Conservation (phyloP, 2,113 vertebrate genomes). For the Oncorhynchus masou region DNA sequence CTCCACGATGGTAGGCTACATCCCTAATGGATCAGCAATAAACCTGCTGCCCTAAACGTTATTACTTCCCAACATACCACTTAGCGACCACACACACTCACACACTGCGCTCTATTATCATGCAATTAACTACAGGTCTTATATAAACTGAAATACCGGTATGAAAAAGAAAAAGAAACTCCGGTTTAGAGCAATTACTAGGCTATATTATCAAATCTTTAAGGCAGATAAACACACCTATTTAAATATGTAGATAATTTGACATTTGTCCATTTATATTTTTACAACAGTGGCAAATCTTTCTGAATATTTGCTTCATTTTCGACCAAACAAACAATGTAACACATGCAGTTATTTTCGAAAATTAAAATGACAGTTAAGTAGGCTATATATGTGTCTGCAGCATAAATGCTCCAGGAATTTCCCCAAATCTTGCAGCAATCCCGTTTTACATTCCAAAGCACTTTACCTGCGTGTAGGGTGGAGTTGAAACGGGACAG, state of each 20-base stretch:
- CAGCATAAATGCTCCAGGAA: conserved; percentile 62
- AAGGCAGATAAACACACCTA: too few relatives aligned
- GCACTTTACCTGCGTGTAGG: conserved; percentile 65
- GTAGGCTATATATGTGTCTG: conserved; percentile 43
- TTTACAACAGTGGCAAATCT: background rate
- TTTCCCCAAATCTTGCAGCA: conserved; percentile 68
- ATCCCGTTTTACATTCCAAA: conserved; percentile 68
- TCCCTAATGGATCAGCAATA: background rate
- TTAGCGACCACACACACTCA: too few relatives aligned
- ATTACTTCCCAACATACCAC: too few relatives aligned
- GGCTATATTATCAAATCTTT: too few relatives aligned
- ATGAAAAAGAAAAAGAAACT: too few relatives aligned
- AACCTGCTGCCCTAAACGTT: too few relatives aligned
- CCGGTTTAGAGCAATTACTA: too few relatives aligned
- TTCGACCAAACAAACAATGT: background rate
- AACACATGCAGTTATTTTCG: background rate
- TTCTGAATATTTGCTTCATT: background rate
- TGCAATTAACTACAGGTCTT: too few relatives aligned
- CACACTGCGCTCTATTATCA: too few relatives aligned
- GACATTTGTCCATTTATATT: background rate
- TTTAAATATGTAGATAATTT: background rate
- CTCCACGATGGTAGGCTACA: background rate
- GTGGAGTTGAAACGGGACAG: background rate
- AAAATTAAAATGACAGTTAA: conserved; percentile 31
- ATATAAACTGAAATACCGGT: too few relatives aligned